phyloP scores from a whole-genome alignment of 2,797 vertebrate genomes.

The Podarcis siculus region DNA sequence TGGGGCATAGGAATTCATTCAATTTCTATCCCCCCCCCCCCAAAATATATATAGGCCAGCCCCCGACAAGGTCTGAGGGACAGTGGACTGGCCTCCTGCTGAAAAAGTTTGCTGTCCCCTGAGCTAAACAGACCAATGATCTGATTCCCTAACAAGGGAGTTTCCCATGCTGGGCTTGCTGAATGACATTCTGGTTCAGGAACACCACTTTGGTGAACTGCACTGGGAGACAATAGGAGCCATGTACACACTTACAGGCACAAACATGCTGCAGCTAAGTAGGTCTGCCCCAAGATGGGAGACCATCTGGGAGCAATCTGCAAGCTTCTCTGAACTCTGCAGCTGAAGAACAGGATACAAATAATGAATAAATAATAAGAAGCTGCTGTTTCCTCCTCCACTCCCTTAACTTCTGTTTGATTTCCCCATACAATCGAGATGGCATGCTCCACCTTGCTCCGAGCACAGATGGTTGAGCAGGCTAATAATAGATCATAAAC shows the following conservation, averaged over 20 bases:
- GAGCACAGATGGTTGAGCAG: neutral
- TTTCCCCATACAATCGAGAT: neutral
- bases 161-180: neutral
- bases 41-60: no score
- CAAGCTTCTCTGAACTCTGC: neutral
- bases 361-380: slow-evolving; percentile 11
- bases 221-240: neutral
- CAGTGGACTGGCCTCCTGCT: no score
- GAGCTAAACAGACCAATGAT: no score
- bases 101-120: no score
- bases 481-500: neutral
- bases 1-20: no score
- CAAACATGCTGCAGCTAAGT: neutral
- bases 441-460: neutral
- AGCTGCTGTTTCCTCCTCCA: neutral
- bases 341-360: neutral
- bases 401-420: neutral
- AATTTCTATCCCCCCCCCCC: no score
- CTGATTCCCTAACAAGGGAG: no score
- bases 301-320: neutral
- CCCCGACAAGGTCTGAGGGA: no score
- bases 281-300: neutral
- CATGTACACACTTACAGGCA: neutral
- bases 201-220: neutral
- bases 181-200: neutral